Base-by-base conservation (phyloP, 2,888 invertebrate species). In the Pachymerium ferrugineum region DNA sequence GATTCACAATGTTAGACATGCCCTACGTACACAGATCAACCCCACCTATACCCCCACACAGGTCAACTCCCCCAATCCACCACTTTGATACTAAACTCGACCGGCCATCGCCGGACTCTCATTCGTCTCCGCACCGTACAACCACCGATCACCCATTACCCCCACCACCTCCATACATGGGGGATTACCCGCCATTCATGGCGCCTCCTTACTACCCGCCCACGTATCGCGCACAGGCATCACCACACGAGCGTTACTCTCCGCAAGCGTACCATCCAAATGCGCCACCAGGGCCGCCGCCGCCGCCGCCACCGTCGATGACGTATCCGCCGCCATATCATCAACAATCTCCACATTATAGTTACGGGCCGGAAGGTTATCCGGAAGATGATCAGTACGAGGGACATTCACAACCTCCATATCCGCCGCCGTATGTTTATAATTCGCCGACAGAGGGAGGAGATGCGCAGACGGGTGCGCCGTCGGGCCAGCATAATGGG, bases 261-360 rank as follows among this genome's bases (percentile, higher is more conserved):
- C 35, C 67, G 28, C 69, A 68, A 35, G 35, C 25, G 12, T 68
- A 69, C 54, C 47, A 68, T 47, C 73, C 33, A 19, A 29, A 69
- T 35, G 75, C 76, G 22, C 47, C 47, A 1, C 76, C 75, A 31
- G 76, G 38, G 38, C 74, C 33, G n/a, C 75, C 16, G 74, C 77
- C 8, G 75, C 8, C 81, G 82, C 78, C 75, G 79, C 77, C 10
- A 74, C 78, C 10, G 75, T 76, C 16, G 35, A n/a, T 76, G 75
- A 29, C 72, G 29, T 68, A 47, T 75, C 73, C 77, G 77, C 78
- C 78, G 30, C 73, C 74, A n/a, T 73, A 75, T 47, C 76, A 74
- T 22, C 74, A 73, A 29, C 73, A 67, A n/a, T 75, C 75, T 22
- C 74, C 75, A 8, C 75, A 72, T 28, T 75, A 75, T 19, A 42